Evolutionary conservation across 2,113 vertebrate genomes (phyloP), one percentile per base, ranked within the genome.

Genomic region (Cardinalis cardinalis): DNA sequence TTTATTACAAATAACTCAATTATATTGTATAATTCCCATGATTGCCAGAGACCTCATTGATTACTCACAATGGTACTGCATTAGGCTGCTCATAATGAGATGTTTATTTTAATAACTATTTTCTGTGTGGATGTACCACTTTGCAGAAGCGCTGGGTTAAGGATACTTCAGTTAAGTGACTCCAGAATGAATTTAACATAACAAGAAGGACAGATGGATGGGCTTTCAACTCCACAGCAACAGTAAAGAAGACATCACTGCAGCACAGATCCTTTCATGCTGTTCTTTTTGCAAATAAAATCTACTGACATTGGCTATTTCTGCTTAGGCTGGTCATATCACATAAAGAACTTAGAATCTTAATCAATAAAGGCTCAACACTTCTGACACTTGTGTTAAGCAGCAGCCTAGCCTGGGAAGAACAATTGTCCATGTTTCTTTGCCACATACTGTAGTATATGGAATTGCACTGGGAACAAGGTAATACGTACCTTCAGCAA

Each of bases 91-190:
- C 63, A 75, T 88, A 90, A 94, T 77, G 49, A 90, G 83, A 81
- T 92, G 69, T 94, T 96, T 91, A 89, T 89, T 93, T 95, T 95
- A 89, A 94, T 88, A 93, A 93, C 76, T 94, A 11, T 94, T 93
- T 87, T 92, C 65, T 78, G 2, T 92, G 66, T 88, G 72, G 65
- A 88, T 74, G 43, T 56, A 83, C 52, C 69, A 89, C 76, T 92
- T 93, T 92, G 31, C 55, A 91, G 88, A 95, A 92, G 72, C 72
- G 65, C 61, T 90, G 81, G 89, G 92, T 94, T 94, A 94, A 96
- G 92, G 41, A 89, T 92, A 81, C 88, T 96, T 93, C 84, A 95
- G 89, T 88, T 77, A 92, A 95, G 88, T 69, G 82, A 91, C 38
- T 92, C 75, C 89, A 93, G 87, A 94, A 89, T 72, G 46, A 89